A percentile compares a stretch with the other conserved stretches of the same genome.
Conservation (phyloP, 2,113 vertebrate genomes). For the Lepidothrix coronata region DNA sequence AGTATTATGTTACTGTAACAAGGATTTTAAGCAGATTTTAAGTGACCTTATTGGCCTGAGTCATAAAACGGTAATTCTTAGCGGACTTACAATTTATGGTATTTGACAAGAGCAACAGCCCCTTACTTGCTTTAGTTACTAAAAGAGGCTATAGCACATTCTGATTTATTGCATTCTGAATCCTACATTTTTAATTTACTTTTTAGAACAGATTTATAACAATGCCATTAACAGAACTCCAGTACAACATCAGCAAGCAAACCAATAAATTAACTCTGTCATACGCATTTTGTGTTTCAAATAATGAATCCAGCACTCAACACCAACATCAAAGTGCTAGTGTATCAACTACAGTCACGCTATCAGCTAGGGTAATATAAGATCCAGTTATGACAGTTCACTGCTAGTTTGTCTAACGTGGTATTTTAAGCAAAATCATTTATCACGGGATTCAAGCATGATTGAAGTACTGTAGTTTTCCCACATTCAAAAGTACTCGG, state of each 20-base stretch:
- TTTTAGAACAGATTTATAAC: neutral
- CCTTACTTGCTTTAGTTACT: neutral
- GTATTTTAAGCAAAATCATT: neutral
- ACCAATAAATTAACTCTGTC: neutral
- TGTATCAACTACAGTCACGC: neutral
- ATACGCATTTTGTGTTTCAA: neutral
- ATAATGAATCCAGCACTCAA: neutral
- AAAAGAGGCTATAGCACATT: neutral
- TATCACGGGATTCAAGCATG: neutral
- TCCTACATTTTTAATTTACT: neutral
- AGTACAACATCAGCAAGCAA: neutral
- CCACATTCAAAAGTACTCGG: neutral
- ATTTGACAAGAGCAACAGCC: neutral
- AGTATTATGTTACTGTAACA: constrained; percentile 7
- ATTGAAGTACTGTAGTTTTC: neutral
- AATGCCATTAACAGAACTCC: neutral
- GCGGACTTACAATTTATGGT: neutral
- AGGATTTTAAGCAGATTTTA: neutral
- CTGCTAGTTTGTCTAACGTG: neutral
- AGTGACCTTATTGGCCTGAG: neutral
- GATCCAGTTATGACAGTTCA: neutral
- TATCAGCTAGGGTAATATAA: neutral
- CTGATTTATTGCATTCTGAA: neutral
- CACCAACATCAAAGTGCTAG: neutral
- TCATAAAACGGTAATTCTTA: neutral